A percentile compares a stretch with the other conserved stretches of the same genome.
Evolutionary conservation across 2,888 invertebrate species (phyloP).

Genomic region (Crioceris asparagi): DNA sequence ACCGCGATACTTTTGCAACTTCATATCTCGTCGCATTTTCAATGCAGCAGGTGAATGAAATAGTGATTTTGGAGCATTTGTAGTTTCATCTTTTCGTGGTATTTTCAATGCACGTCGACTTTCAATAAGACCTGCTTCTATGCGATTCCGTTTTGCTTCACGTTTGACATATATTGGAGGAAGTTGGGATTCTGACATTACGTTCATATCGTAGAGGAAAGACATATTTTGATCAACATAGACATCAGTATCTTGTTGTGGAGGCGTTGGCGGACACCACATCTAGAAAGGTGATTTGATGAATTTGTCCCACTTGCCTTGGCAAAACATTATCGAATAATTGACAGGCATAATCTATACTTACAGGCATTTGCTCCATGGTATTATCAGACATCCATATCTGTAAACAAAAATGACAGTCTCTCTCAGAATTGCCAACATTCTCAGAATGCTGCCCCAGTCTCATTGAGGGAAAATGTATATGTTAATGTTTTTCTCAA

Average conservation of each 20-base stretch:
- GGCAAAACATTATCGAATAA: too few relatives aligned
- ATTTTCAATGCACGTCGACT: slow-evolving; percentile 50
- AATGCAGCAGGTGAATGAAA: slow-evolving; percentile 69
- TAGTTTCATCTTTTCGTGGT: slow-evolving; percentile 56
- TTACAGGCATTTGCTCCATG: slow-evolving; percentile 73
- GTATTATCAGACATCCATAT: slow-evolving; percentile 66
- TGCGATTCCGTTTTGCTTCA: slow-evolving; percentile 60
- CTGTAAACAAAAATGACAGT: slow-evolving; percentile 47
- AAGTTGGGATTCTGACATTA: slow-evolving; percentile 67
- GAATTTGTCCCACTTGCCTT: neutral
- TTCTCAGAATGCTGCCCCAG: too few relatives aligned
- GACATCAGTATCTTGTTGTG: slow-evolving; percentile 83
- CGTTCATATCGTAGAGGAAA: slow-evolving; percentile 69
- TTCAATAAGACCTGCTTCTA: slow-evolving; percentile 47
- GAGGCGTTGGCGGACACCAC: slow-evolving; percentile 97
- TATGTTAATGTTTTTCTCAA: too few relatives aligned
- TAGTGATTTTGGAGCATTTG: slow-evolving; percentile 66
- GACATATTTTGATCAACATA: slow-evolving; percentile 79
- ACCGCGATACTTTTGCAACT: slow-evolving; percentile 58
- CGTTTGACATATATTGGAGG: slow-evolving; percentile 73
- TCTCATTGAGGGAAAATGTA: too few relatives aligned
- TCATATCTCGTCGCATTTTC: slow-evolving; percentile 67
- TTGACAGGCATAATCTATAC: slow-evolving; percentile 33
- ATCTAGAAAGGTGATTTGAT: slow-evolving; percentile 46
- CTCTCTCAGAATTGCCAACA: too few relatives aligned